phyloP scores from a whole-genome alignment of 2,113 vertebrate genomes.

The Pachyramphus minor region DNA sequence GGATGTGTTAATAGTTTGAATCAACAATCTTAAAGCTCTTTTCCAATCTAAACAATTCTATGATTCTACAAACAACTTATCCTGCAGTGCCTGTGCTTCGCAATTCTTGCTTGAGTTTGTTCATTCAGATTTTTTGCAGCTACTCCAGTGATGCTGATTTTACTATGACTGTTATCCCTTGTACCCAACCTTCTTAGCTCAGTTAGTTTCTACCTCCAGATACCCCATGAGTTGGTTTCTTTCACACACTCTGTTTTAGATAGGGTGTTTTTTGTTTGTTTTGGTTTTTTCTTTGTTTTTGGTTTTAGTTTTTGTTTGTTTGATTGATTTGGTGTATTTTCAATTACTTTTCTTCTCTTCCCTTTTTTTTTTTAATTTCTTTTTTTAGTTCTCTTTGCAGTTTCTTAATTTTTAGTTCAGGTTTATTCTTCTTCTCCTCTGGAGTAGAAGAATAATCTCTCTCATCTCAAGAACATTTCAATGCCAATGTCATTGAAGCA shows the following conservation, averaged over 20 bases:
- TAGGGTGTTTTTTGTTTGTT: background rate
- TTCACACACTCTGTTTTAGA: background rate
- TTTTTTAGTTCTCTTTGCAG: background rate
- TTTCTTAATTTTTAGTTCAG: background rate
- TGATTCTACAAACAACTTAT: background rate
- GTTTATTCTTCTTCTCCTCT: background rate
- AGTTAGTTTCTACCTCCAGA: background rate
- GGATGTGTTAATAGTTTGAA: background rate
- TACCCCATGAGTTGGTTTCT: background rate
- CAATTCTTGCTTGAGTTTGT: background rate
- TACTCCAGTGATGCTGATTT: background rate
- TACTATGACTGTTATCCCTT: background rate
- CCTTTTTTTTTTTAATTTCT: background rate
- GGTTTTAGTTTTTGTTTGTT: background rate
- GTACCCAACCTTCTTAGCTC: background rate
- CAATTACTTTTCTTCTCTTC: background rate
- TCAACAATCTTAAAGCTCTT: background rate
- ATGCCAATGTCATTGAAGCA: background rate
- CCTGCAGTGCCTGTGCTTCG: background rate
- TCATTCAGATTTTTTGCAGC: background rate
- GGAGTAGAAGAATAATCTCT: background rate
- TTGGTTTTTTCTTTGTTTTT: background rate
- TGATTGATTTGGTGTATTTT: background rate
- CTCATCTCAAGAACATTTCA: background rate
- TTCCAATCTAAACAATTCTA: background rate